Evolutionary conservation across 2,888 invertebrate species (phyloP), one percentile per base, ranked within the genome.

Genomic region (Amphimallon solstitiale): DNA sequence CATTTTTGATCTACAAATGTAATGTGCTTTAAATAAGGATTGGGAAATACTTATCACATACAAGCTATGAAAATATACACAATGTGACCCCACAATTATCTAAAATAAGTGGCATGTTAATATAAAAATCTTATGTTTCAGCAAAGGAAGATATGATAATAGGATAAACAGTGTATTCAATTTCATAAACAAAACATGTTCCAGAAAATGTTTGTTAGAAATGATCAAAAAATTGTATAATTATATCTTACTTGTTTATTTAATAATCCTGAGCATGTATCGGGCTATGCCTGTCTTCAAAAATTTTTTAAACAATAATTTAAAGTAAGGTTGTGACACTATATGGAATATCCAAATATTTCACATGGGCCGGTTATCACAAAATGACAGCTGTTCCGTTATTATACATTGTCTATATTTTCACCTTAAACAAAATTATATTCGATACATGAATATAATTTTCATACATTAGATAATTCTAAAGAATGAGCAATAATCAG

Each of bases 361-460:
- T 66, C 63, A 63, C 67, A 65, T 60, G 65, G 65, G 49, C 65
- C 60, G 65, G 60, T 63, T 56, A 62, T 67, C 54, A 49, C 63
- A 67, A 67, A 67, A 67, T 67, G 67, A 67, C 67, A 67, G 67
- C 67, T 67, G 67, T 67, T 66, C 63, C 63, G 67, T 63, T 67
- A 67, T 45, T 45, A 54, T 63, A 48, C 35, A 62, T 62, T 63
- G 40, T 40, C 52, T 38, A 56, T 49, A 67, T 56, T 56, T 29
- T 56, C 56, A 29, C 43, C 37, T 40, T 56, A 56, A 43, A 43
- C 43, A 56, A 43, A 43, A 23, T 12, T 43, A n/a, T 56, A 21
- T 43, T 43, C 43, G 7, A 43, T 37, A 29, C 23, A 56, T 56
- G 6, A 12, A 23, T 40, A 29, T 21, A 43, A 43, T 29, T 29